Base-by-base conservation (phyloP, 2,888 invertebrate species). In the Drosophila buzzatii region DNA sequence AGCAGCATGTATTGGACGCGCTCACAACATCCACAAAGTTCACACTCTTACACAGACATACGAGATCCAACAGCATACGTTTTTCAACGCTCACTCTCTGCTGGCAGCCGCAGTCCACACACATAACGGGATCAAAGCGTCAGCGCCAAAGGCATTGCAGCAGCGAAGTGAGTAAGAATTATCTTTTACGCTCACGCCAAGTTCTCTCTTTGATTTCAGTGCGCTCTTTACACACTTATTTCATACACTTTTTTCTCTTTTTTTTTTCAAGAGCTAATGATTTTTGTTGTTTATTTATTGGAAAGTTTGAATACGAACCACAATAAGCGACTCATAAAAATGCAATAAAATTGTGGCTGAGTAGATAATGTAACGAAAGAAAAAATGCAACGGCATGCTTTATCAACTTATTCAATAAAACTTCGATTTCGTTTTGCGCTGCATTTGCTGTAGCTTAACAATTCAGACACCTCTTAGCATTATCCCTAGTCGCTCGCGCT, bases 341-440 rank as follows among this genome's bases (percentile, higher is more conserved):
- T 42, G 27, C 63, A 23, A 49, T 70, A 63, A 66, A 69, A 52
- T 53, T 47, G 59, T 27, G 47, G 42, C 52, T 33, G 53, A 44
- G 33, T 47, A 16, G 51, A 56, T 33, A 65, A 47, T 57, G 41
- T 41, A 67, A 42, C 49, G 51, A 39, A 60, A 18, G 44, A 37
- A 12, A 44, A 33, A 18, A 42, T 37, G 44, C 35, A 64, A 31
- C 18, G 42, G 35, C 51, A 66, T 65, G 58, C 68, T 55, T 61
- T 73, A 75, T 71, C 73, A 75, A 76, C 74, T 89, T 86, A 81
- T 83, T 86, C 71, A 81, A 85, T 83, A 86, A 85, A 77, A 82
- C 63, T 83, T 85, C 79, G 72, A 86, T 79, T 86, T 66, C 47
- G 44, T 57, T 68, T 70, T 66, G 64, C 51, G 18, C 35, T 59